Evolutionary conservation across 2,797 vertebrate species (phyloP).

Genomic region (Pseudomugil tenellus): DNA sequence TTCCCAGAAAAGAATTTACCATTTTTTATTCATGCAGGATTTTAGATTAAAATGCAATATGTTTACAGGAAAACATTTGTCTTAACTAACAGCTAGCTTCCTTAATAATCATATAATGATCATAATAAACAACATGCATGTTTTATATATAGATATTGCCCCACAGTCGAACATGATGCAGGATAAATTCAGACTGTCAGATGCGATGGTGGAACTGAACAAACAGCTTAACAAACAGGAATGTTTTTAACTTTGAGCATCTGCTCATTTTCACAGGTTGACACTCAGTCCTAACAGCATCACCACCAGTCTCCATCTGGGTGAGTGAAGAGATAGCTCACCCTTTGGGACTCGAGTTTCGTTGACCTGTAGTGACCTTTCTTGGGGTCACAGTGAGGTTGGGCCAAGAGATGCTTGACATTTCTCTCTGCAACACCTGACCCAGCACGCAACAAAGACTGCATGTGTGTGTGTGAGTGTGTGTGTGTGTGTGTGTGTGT

Average conservation of each 20-base stretch:
- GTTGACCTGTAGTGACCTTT: constrained; percentile 61
- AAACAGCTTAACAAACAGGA: neutral
- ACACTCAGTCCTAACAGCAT: constrained; percentile 45
- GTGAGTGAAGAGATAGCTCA: constrained; percentile 46
- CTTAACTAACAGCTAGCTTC: too few species aligned
- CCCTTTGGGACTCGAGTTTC: constrained; percentile 55
- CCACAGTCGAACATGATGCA: neutral
- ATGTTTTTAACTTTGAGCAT: neutral
- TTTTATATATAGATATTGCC: too few species aligned
- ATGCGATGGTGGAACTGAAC: too few species aligned
- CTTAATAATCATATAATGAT: too few species aligned
- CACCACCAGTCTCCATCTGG: constrained; percentile 17
- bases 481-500: too few species aligned
- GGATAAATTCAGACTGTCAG: neutral
- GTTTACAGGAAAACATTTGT: too few species aligned
- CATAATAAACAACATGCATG: too few species aligned
- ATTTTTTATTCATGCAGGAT: too few species aligned
- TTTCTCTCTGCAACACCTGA: constrained; percentile 66
- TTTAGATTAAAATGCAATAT: too few species aligned
- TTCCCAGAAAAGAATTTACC: too few species aligned
- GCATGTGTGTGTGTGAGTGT: constrained; percentile 26
- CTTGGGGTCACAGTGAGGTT: constrained; percentile 64
- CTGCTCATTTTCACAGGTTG: constrained; percentile 31
- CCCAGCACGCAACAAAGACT: constrained; percentile 20
- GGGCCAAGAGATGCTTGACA: constrained; percentile 77